Conservation (phyloP, 2,113 vertebrate species). For the Holacanthus passer region DNA sequence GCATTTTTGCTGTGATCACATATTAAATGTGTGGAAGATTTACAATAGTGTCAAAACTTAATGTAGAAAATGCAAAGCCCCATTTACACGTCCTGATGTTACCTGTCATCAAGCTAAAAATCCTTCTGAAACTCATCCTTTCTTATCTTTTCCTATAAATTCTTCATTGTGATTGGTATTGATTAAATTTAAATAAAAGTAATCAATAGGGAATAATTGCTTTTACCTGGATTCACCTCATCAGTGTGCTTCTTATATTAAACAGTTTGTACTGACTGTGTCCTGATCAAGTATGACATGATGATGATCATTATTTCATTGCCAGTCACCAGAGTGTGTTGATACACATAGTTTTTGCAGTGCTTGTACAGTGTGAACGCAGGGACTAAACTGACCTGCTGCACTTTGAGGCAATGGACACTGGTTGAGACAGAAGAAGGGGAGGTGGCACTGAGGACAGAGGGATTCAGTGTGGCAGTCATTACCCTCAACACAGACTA, state of each 20-base stretch:
- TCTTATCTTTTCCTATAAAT: neutral
- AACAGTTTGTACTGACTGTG: too few relatives aligned
- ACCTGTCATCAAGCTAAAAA: neutral
- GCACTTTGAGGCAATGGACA: neutral
- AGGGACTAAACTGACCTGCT: neutral
- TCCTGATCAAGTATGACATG: too few relatives aligned
- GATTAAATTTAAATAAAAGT: neutral
- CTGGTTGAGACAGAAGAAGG: neutral
- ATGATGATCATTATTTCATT: too few relatives aligned
- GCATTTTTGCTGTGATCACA: neutral
- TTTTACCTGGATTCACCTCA: neutral
- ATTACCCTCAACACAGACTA: slow-evolving; percentile 31
- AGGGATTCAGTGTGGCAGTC: slow-evolving; percentile 29
- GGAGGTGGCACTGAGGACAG: slow-evolving; percentile 42
- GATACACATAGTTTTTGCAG: neutral
- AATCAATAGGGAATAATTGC: neutral
- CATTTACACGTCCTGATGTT: neutral
- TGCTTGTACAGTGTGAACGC: neutral
- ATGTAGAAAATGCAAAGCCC: neutral
- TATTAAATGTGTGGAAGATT: neutral
- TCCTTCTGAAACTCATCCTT: neutral
- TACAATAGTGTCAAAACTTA: neutral
- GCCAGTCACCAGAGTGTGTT: neutral
- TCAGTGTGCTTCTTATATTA: too few relatives aligned
- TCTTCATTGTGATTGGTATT: neutral